A percentile compares a stretch with the other conserved stretches of the same genome.
Evolutionary conservation across 2,888 invertebrate genomes (phyloP).

Genomic region (Pheosia tremula): DNA sequence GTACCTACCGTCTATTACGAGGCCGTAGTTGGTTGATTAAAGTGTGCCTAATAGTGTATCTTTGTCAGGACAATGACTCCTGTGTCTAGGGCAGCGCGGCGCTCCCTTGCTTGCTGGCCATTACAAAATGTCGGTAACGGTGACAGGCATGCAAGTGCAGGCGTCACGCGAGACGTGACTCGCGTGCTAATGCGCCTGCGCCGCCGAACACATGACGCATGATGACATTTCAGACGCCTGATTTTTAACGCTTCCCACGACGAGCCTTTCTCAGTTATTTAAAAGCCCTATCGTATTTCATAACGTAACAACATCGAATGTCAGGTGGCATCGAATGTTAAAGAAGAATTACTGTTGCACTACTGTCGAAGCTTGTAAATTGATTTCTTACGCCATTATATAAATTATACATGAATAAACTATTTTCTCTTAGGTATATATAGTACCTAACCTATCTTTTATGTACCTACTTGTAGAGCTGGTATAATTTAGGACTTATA

Average conservation of each 20-base stretch:
- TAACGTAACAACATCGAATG: too few relatives aligned
- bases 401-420: too few relatives aligned
- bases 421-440: too few relatives aligned
- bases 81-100: slow-evolving; percentile 59
- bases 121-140: slow-evolving; percentile 79
- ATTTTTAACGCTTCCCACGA: slow-evolving; percentile 39
- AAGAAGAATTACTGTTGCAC: too few relatives aligned
- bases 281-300: background rate
- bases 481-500: too few relatives aligned
- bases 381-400: too few relatives aligned
- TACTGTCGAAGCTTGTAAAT: too few relatives aligned
- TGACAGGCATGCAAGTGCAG: slow-evolving; percentile 42
- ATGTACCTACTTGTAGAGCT: too few relatives aligned
- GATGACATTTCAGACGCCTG: slow-evolving; percentile 32
- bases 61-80: slow-evolving; percentile 64
- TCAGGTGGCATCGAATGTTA: too few relatives aligned
- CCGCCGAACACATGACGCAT: slow-evolving; percentile 16
- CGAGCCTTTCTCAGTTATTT: slow-evolving; percentile 6
- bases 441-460: too few relatives aligned
- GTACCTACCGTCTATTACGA: background rate
- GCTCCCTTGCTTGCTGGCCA: slow-evolving; percentile 57
- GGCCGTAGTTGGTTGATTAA: slow-evolving; percentile 5
- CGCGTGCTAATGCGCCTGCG: slow-evolving; percentile 36
- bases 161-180: slow-evolving; percentile 56
- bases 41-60: slow-evolving; percentile 16